These are phyloP conservation scores for Petrocephalus sullivani DNA, from an alignment of 2,797 vertebrate genomes.

Conservation along the genomic window DNA sequence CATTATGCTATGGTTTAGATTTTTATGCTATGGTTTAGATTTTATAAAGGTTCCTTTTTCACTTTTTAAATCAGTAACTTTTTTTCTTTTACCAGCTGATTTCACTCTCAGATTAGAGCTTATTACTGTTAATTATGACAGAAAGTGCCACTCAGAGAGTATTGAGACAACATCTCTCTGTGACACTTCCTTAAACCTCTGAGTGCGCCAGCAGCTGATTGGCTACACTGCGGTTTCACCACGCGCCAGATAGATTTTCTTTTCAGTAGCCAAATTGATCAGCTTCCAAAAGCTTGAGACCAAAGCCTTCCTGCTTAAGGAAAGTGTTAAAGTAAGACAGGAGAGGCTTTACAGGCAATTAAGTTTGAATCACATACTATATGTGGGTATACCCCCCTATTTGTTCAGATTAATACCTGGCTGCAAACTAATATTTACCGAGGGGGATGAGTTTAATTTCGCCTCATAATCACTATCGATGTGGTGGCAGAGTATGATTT, in stretches of 20 bases:
- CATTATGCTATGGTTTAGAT: background rate
- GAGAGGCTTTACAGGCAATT: slow-evolving; percentile 34
- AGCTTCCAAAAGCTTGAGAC: background rate
- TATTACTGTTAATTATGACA: background rate
- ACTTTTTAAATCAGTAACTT: background rate
- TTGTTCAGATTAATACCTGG: slow-evolving; percentile 38
- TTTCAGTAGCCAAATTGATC: slow-evolving; percentile 5
- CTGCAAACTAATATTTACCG: slow-evolving; percentile 44
- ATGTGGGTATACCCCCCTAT: slow-evolving; percentile 32
- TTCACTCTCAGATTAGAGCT: background rate
- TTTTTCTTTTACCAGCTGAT: background rate
- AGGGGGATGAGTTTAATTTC: slow-evolving; percentile 24
- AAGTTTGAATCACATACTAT: slow-evolving; percentile 31
- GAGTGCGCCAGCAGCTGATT: background rate
- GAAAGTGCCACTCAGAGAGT: background rate
- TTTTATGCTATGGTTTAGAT: background rate
- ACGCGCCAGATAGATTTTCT: background rate
- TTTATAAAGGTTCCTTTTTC: background rate
- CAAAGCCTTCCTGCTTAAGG: slow-evolving; percentile 11
- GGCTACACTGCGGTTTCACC: background rate
- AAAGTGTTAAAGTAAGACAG: slow-evolving; percentile 34
- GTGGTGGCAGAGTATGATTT: slow-evolving; percentile 14
- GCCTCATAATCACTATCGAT: slow-evolving; percentile 18
- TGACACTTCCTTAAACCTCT: background rate
- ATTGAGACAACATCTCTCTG: background rate